Evolutionary conservation across 1,140 invertebrate species (phyloP), one percentile per base, ranked within the genome.

Genomic region (Palaemon carinicauda): DNA sequence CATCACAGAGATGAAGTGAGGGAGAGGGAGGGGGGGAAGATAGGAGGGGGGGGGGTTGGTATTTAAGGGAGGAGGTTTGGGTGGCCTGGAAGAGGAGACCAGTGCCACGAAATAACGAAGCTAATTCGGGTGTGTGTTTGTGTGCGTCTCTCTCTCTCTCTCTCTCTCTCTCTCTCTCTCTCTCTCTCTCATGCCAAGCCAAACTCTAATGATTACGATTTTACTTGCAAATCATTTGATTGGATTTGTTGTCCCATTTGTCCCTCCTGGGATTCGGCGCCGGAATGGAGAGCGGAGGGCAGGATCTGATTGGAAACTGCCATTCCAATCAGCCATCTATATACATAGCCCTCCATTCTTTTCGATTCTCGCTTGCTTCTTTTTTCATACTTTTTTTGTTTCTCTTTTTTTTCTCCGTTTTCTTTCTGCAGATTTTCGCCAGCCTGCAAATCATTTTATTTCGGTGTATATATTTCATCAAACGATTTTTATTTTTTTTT

Each of bases 181-280:
- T n/a, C n/a, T n/a, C n/a, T n/a, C n/a, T n/a, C n/a, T n/a, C n/a
- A n/a, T n/a, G n/a, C n/a, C n/a, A 60, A 14, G 78, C 78, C 78
- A 80, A 29, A 60, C 78, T 80, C 78, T 80, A 80, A 80, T 80
- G 78, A 80, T 80, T 80, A 80, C 78, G 53, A 80, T 80, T 80
- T 80, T 80, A 80, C 78, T 80, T 80, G 78, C 78, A 80, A 80
- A 80, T 80, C 52, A 52, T 80, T 80, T 80, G 78, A 80, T 80
- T 80, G 78, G 78, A 80, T 80, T 80, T 80, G 78, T 80, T 54
- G 78, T 80, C 24, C 53, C 31, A 54, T 80, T 24, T 50, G 52
- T 24, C 24, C 27, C 78, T 60, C 78, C 19, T 15, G 78, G 53
- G 78, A 80, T 80, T 80, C 78, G 78, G n/a, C 14, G 17, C 10